phyloP scores from a whole-genome alignment of 1,140 invertebrate species.

The Copidosoma floridanum region DNA sequence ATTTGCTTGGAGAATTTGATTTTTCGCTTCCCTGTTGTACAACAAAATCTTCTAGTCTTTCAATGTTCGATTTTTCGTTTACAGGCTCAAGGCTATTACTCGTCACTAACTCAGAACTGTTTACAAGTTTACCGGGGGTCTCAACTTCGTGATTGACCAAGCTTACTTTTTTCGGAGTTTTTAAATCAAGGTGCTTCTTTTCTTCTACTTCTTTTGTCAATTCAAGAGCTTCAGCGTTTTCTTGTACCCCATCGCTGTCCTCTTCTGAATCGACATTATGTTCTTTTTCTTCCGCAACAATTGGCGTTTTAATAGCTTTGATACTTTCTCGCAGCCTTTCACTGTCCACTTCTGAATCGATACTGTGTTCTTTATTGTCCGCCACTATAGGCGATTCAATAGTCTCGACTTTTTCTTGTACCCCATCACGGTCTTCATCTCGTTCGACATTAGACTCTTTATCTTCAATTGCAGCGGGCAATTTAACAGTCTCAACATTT shows the following conservation, averaged over 20 bases:
- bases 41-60: background rate
- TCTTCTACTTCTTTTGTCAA: background rate
- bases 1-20: background rate
- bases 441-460: background rate
- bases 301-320: too few species aligned
- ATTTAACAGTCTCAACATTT: too few species aligned
- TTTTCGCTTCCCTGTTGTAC: background rate
- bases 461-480: too few species aligned
- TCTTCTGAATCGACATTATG: background rate
- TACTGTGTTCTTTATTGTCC: too few species aligned
- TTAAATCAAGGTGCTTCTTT: background rate
- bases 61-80: background rate
- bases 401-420: too few species aligned
- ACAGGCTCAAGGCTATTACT: background rate
- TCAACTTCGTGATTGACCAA: slow-evolving; percentile 10
- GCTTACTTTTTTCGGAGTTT: too few species aligned
- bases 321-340: too few species aligned
- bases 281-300: background rate
- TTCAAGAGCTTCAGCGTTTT: background rate
- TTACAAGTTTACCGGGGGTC: background rate
- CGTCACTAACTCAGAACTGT: background rate
- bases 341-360: too few species aligned
- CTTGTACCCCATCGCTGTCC: background rate
- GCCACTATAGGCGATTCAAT: too few species aligned
- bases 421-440: background rate